These are phyloP conservation scores for Phanerotoma sp. DNA, from an alignment of 2,888 invertebrate genomes.

Conservation along the genomic window DNA sequence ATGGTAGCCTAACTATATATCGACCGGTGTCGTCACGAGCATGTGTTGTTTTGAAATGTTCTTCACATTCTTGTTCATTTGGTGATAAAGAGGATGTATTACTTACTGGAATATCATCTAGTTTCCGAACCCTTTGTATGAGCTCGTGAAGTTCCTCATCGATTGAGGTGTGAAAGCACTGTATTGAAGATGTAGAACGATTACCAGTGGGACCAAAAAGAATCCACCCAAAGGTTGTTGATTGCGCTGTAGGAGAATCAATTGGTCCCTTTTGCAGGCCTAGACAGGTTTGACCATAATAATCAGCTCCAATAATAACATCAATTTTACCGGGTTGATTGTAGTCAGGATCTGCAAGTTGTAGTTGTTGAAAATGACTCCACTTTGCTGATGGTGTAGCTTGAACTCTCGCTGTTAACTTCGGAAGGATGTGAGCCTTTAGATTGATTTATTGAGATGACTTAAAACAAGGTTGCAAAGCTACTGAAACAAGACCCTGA, in stretches of 20 bases:
- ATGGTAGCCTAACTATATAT: slow-evolving; percentile 6
- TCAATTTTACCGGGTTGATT: background rate
- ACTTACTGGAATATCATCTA: slow-evolving; percentile 26
- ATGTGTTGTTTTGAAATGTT: background rate
- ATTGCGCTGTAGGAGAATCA: slow-evolving; percentile 13
- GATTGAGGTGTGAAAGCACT: no score
- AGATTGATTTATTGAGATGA: background rate
- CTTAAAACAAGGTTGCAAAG: no score
- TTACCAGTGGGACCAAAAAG: slow-evolving; percentile 2
- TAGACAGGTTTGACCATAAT: background rate
- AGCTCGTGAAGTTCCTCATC: background rate
- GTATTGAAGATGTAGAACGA: background rate
- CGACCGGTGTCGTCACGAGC: slow-evolving; percentile 1
- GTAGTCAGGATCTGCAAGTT: background rate
- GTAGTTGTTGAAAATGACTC: background rate
- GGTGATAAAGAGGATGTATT: slow-evolving; percentile 8
- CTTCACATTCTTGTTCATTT: background rate
- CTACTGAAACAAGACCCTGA: background rate
- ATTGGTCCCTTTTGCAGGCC: slow-evolving; percentile 7
- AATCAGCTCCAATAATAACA: background rate
- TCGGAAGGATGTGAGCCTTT: background rate
- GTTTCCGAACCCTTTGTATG: no score
- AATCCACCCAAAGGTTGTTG: slow-evolving; percentile 20
- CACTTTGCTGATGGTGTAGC: background rate
- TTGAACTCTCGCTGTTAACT: background rate